Evolutionary conservation across 1,140 invertebrate genomes (phyloP).

Genomic region (Drosophila sucinea): DNA sequence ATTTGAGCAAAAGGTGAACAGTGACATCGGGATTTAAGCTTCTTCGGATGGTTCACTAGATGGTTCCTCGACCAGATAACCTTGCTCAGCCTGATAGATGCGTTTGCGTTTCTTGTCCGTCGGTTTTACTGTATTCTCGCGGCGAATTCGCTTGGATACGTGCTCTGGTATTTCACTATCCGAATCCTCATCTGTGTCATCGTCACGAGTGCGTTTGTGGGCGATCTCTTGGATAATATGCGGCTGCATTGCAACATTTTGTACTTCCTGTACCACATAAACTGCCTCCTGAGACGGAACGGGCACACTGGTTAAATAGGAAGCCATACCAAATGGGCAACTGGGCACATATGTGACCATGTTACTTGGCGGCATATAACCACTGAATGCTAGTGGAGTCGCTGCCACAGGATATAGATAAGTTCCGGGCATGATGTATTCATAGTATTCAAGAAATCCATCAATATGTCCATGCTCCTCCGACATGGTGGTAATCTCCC

Average conservation of each 20-base stretch:
- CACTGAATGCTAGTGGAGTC: background rate
- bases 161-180: background rate
- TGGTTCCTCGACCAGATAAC: conserved; percentile 73
- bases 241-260: background rate
- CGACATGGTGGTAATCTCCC: conserved; percentile 30
- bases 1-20: background rate
- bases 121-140: background rate
- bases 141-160: too few relatives aligned
- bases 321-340: background rate
- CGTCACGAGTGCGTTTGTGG: too few relatives aligned
- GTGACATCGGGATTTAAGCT: conserved; percentile 4
- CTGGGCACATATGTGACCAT: background rate
- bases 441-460: conserved; percentile 40
- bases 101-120: conserved; percentile 12
- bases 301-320: background rate
- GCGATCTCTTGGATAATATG: too few relatives aligned
- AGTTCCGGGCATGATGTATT: conserved; percentile 38
- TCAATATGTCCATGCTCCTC: conserved; percentile 16
- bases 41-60: conserved; percentile 53
- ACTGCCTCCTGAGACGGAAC: background rate
- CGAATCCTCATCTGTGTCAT: too few relatives aligned
- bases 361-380: conserved; percentile 8
- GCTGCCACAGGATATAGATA: conserved; percentile 33
- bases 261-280: background rate
- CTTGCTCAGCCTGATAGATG: conserved; percentile 53